phyloP scores from a whole-genome alignment of 2,113 vertebrate genomes.

The Oncorhynchus clarkii region DNA sequence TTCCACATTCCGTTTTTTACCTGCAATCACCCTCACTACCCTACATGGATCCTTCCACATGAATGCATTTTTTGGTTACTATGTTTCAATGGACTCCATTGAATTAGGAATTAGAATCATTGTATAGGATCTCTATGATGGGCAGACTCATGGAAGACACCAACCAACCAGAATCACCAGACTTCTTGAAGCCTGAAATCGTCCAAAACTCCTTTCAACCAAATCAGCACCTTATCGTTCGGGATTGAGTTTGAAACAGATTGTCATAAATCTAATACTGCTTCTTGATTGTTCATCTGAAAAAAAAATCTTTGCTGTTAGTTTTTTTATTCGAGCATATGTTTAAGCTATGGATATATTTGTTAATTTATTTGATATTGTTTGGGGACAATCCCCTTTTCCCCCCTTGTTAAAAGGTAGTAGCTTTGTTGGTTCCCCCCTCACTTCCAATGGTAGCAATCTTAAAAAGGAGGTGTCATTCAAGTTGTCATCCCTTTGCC shows the following conservation, averaged over 20 bases:
- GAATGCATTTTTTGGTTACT: too few relatives aligned
- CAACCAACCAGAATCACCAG: background rate
- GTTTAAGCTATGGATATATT: conserved; percentile 43
- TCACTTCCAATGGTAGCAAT: conserved; percentile 17
- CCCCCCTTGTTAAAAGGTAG: conserved; percentile 10
- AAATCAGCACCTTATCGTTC: conserved; percentile 6
- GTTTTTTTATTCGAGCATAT: conserved; percentile 17
- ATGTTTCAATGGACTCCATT: too few relatives aligned
- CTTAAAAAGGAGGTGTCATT: conserved; percentile 7
- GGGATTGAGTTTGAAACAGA: background rate
- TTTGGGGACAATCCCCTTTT: conserved; percentile 4
- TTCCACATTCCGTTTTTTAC: background rate
- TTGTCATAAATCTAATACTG: background rate
- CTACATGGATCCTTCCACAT: background rate
- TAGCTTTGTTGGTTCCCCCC: conserved; percentile 7
- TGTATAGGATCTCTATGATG: too few relatives aligned
- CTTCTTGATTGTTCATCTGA: conserved; percentile 6
- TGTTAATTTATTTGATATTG: conserved; percentile 24
- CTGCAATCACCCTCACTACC: background rate
- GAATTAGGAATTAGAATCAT: too few relatives aligned
- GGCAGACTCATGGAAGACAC: background rate
- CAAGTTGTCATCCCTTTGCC: conserved; percentile 11
- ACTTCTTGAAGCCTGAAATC: background rate
- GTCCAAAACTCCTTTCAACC: conserved; percentile 1
- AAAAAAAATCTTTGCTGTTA: background rate